A percentile compares a stretch with the other conserved stretches of the same genome.
Conservation (phyloP, 2,888 invertebrate species). For the Synanthedon andrenaeformis region DNA sequence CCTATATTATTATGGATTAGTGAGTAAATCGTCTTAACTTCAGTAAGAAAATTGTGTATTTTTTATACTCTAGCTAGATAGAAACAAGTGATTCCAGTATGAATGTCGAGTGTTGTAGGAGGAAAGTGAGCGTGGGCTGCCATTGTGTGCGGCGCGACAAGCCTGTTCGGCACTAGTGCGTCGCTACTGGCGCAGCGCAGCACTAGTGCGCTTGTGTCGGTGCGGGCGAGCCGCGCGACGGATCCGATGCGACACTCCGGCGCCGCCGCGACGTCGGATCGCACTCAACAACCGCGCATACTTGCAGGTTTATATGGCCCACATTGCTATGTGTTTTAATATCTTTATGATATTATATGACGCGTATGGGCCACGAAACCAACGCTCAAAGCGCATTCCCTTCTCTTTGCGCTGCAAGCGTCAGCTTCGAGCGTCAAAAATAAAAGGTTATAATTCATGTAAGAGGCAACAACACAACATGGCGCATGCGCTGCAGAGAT, state of each 20-base stretch:
- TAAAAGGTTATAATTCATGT: too few species aligned
- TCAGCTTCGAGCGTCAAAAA: too few species aligned
- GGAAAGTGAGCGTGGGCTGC: constrained; percentile 72
- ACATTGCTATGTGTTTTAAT: too few species aligned
- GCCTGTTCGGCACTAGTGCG: constrained; percentile 68
- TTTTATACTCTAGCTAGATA: too few species aligned
- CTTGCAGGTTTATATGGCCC: constrained; percentile 59
- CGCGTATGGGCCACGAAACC: too few species aligned
- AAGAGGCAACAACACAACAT: too few species aligned
- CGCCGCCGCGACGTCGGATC: constrained; percentile 30
- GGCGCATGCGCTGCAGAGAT: too few species aligned
- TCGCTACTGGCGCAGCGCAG: constrained; percentile 70
- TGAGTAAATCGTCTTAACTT: constrained; percentile 23
- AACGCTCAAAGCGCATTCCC: too few species aligned
- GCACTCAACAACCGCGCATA: constrained; percentile 71
- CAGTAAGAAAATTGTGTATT: neutral
- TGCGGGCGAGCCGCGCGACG: constrained; percentile 57
- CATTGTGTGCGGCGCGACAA: constrained; percentile 51
- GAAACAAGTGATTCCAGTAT: too few species aligned
- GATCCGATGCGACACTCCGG: constrained; percentile 43
- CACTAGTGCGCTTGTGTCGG: constrained; percentile 72
- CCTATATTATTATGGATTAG: constrained; percentile 54
- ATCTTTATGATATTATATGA: too few species aligned
- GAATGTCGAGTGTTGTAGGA: constrained; percentile 36
- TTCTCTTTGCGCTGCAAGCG: too few species aligned